Evolutionary conservation across 30 jellyfish, hydroid and myxozoan genomes (phyloP), one percentile per base, ranked within the genome.

Genomic region (Nemopilema nomurai): DNA sequence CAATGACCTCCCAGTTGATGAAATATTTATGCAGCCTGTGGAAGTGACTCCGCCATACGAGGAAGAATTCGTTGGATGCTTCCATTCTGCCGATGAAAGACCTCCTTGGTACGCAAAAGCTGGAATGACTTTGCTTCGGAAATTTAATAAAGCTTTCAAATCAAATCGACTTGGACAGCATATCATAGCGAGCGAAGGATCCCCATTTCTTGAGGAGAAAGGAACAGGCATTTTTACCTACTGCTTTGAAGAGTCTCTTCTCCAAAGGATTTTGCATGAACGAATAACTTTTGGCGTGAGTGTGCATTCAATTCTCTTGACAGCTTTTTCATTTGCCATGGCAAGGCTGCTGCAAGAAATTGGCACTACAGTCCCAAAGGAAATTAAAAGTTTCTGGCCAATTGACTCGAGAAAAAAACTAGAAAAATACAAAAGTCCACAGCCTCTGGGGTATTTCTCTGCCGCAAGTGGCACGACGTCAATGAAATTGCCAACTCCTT

Each of bases 71-170:
- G 51, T 82, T 23, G 80, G 71, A 28, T 8, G 8, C 3, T 18
- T 31, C 21, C 25, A 72, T 9, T 82, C 90, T 3, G 84, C 84
- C 4, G 90, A 82, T 23, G 27, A 49, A 20, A 57, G 52, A 8
- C 75, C 84, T 9, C 76, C 90, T 28, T 82, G 90, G 90, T 82
- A 82, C 52, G n/a, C 71, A 18, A 69, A 62, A 32, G 26, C 80
- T 9, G 66, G 63, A 13, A 1, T 82, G 1, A 68, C 50, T 30
- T 22, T 69, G 62, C 18, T 69, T 51, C 63, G 84, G 53, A 82
- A 82, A 24, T 29, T 20, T 20, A 82, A 49, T n/a, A 69, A 76
- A 13, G 25, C 41, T 3, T 65, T 69, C 26, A 1, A 24, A 8
- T 7, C 52, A 9, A 41, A 25, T 0, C 33, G 8, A 49, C 22